A percentile compares a stretch with the other conserved stretches of the same genome.
These are phyloP conservation scores for Pristis pectinata DNA, from an alignment of 2,797 vertebrate genomes.

Conservation along the genomic window DNA sequence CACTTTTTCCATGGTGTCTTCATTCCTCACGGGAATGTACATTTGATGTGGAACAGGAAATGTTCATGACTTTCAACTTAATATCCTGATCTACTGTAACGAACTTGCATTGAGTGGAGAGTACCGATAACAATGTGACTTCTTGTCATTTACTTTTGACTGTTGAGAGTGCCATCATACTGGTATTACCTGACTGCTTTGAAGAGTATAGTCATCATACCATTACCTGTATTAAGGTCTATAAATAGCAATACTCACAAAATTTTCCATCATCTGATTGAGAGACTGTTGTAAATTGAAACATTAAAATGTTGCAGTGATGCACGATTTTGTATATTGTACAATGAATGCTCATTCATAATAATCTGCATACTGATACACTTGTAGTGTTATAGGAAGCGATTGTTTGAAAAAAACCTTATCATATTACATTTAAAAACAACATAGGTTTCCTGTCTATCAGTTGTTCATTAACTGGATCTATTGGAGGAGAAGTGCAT, in stretches of 20 bases:
- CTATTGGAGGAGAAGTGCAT: not conserved
- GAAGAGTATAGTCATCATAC: no score
- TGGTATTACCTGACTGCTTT: no score
- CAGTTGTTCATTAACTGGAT: not conserved
- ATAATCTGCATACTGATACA: not conserved
- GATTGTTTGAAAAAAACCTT: not conserved
- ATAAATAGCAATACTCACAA: not conserved
- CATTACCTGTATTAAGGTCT: not conserved
- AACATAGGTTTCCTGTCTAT: not conserved
- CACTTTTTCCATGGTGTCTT: no score
- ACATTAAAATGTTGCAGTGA: not conserved
- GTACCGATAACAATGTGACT: no score
- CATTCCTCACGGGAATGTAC: no score
- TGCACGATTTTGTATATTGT: not conserved
- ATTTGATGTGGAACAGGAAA: no score
- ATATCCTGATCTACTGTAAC: no score
- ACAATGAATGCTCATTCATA: not conserved
- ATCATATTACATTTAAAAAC: not conserved
- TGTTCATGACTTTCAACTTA: no score
- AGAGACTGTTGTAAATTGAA: not conserved
- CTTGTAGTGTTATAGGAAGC: not conserved
- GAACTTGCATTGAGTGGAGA: no score
- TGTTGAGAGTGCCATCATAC: no score
- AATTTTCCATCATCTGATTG: not conserved
- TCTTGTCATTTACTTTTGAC: no score